These are phyloP conservation scores for Cairina moschata DNA, from an alignment of 2,113 vertebrate species.

Conservation along the genomic window DNA sequence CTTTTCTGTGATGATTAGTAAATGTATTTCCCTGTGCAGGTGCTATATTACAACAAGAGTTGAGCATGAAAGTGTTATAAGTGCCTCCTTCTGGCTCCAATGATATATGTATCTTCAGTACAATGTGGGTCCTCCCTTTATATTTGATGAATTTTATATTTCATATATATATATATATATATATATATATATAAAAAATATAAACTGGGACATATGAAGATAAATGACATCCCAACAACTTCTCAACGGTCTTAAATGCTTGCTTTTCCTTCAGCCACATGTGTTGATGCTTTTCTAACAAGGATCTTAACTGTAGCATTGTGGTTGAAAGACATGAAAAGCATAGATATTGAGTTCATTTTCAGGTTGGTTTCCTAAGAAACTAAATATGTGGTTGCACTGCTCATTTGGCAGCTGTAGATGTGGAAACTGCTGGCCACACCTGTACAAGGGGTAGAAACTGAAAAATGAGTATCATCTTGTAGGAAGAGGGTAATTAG, in stretches of 20 bases:
- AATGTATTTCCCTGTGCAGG: background rate
- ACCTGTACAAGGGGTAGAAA: background rate
- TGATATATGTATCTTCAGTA: background rate
- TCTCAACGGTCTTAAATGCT: background rate
- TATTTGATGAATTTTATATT: background rate
- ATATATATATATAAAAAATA: too few relatives aligned
- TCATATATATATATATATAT: background rate
- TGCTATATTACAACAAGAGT: background rate
- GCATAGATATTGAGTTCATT: background rate
- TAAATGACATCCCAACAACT: background rate
- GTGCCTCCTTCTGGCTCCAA: background rate
- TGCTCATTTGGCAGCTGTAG: background rate
- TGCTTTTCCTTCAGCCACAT: background rate
- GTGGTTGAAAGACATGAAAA: background rate
- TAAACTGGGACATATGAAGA: background rate
- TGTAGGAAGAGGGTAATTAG: background rate
- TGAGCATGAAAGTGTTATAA: background rate
- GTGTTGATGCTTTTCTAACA: background rate
- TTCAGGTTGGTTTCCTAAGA: conserved; percentile 38
- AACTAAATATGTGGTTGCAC: background rate
- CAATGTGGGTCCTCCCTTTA: background rate
- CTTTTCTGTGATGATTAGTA: background rate
- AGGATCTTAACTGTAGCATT: background rate
- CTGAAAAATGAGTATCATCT: background rate
- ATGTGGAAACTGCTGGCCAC: background rate